Evolutionary conservation across 2,888 invertebrate species (phyloP), one percentile per base, ranked within the genome.

Genomic region (Noctua janthina): DNA sequence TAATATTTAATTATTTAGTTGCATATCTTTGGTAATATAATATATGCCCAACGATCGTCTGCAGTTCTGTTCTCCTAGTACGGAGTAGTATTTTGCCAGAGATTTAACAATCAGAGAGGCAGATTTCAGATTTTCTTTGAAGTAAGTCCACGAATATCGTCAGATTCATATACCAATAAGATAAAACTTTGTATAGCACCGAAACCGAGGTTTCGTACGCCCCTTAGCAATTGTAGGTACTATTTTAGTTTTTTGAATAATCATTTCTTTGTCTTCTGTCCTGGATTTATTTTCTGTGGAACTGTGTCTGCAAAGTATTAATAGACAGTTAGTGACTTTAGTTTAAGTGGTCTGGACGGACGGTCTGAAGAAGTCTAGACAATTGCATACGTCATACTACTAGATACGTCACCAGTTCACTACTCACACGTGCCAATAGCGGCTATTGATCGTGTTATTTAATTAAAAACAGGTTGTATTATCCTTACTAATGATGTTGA

Each of bases 381-480:
- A 35, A 46, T 39, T 13, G n/a, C 54, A 62, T 13, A 74, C 43
- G 43, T n/a, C 46, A 46, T 68, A 66, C 3, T 35, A 35, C 35
- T 39, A 66, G 35, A 64, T 35, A 35, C 35, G 35, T 8, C 64
- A 39, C 35, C 35, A 66, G 35, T 39, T 74, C 29, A 62, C 29
- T 20, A n/a, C 54, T 39, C 29, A 67, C 66, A 64, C n/a, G 70
- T 71, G 51, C 29, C 74, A 72, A 71, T 64, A 71, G 67, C 49
- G 43, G 66, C 39, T 71, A 71, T 78, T 78, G 74, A 62, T 64
- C 69, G 75, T 20, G 17, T 59, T 71, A 73, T 64, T 78, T 71
- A 66, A 74, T 85, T 77, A 10, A 85, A 82, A 73, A 70, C 79
- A 66, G 69, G 74, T 56, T 29, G 49, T 35, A 76, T 74, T 46